These are phyloP conservation scores for Hyaena hyaena DNA, from an alignment of 2,113 vertebrate species.

Conservation along the genomic window DNA sequence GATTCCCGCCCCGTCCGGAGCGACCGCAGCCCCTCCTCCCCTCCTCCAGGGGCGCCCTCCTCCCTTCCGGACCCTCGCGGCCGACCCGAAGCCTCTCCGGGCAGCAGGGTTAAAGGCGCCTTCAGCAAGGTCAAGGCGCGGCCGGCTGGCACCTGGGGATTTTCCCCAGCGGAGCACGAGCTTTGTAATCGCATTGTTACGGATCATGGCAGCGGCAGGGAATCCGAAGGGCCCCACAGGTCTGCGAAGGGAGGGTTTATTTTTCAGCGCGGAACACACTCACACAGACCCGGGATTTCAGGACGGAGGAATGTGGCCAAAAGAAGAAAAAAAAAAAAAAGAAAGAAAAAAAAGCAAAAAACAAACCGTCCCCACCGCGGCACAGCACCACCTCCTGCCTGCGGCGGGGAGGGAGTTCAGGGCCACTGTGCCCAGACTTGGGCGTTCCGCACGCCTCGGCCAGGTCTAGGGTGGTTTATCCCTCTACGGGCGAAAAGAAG, in stretches of 20 bases:
- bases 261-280: slow-evolving; percentile 11
- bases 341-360: no score
- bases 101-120: slow-evolving; percentile 31
- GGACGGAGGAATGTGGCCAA: slow-evolving; percentile 54
- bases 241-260: slow-evolving; percentile 48
- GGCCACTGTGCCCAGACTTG: slow-evolving; percentile 3
- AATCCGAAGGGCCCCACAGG: slow-evolving; percentile 31
- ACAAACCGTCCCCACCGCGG: background rate
- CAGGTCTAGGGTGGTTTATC: background rate
- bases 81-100: background rate
- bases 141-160: slow-evolving; percentile 57
- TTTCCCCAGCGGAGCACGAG: background rate
- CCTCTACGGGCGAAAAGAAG: slow-evolving; percentile 45
- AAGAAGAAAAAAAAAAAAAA: background rate
- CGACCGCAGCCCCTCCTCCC: background rate
- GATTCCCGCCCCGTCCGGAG: background rate
- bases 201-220: slow-evolving; percentile 55
- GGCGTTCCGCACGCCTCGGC: slow-evolving; percentile 3
- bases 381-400: slow-evolving; percentile 18
- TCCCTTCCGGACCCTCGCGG: background rate
- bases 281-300: slow-evolving; percentile 51
- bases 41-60: background rate
- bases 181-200: slow-evolving; percentile 45
- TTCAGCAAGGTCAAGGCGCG: slow-evolving; percentile 76
- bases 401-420: background rate